A percentile compares a stretch with the other conserved stretches of the same genome.
phyloP scores from a whole-genome alignment of 2,113 vertebrate genomes.

The Toxotes jaculatrix region DNA sequence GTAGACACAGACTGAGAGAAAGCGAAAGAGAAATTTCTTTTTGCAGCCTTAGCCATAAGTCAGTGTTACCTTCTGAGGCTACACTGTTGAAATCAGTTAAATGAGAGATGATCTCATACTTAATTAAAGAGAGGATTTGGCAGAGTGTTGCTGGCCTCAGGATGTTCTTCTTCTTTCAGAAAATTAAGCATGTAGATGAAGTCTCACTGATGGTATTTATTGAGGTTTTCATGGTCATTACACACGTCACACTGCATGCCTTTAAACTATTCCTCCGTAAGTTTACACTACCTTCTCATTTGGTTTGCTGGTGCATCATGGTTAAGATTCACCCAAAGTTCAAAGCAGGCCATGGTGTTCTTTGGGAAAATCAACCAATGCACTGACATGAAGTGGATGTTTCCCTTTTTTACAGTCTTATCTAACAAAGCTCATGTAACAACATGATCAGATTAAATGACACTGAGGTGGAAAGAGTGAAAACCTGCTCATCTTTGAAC shows the following conservation, averaged over 20 bases:
- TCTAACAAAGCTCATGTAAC: not conserved
- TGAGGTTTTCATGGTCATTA: not conserved
- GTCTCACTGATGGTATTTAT: conserved; percentile 1
- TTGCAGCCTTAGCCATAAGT: not conserved
- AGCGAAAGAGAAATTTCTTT: not conserved
- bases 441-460: not conserved
- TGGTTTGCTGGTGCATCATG: not conserved
- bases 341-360: not conserved
- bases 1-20: too few relatives aligned
- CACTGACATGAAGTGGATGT: not conserved
- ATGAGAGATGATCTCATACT: conserved; percentile 9
- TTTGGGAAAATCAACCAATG: not conserved
- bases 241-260: not conserved
- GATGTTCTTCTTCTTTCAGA: not conserved
- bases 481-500: not conserved
- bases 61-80: not conserved
- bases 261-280: not conserved
- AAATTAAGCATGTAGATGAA: not conserved
- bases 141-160: not conserved
- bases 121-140: conserved; percentile 24
- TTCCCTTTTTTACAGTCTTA: not conserved
- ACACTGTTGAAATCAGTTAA: not conserved
- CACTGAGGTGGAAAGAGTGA: not conserved
- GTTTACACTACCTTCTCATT: not conserved
- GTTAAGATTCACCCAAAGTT: not conserved